Base-by-base conservation (phyloP, 2,888 invertebrate species). In the Meliscaeva auricollis region DNA sequence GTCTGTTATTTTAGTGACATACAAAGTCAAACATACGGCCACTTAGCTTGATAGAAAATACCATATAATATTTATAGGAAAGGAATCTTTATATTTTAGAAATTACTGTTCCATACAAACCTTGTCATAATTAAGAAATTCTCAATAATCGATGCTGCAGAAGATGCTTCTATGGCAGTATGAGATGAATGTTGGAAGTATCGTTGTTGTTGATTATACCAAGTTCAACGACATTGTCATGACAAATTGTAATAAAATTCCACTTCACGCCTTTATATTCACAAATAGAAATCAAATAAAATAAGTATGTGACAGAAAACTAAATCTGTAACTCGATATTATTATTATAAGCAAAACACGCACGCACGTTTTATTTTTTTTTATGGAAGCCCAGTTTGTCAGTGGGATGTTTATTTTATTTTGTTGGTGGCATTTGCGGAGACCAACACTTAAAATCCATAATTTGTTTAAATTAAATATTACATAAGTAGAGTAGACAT, bases 171-270 rank as follows among this genome's bases (percentile, higher is more conserved):
- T 44, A 26, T 54, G 32, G 48, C 32, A 17, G 48, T 48, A 26
- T 26, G 4, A 26, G 4, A 26, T 26, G 26, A n/a, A 0, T 4
- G 15, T 4, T 46, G 9, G 15, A 64, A 32, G 7, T 8, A 3
- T 5, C 6, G 20, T 17, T 11, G 11, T 15, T 15, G 15, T 20
- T 48, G 17, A 48, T 46, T 44, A 62, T 30, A 15, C 20, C 32
- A 41, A 64, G 64, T 64, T 64, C 64, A 64, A 64, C 44, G 44
- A 11, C 62, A 62, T 62, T 32, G 38, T 22, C 62, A 48, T 32
- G 48, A 41, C 30, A 64, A 64, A 62, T 20, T 26, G 8, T 20
- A 64, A 48, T n/a, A 48, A 64, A 48, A 13, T 64, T 32, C 48
- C 32, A 64, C 64, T 64, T 64, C 48, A 48, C 32, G n/a, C 17